Evolutionary conservation across 2,888 invertebrate genomes (phyloP).

Genomic region (Hypomecis punctinalis): DNA sequence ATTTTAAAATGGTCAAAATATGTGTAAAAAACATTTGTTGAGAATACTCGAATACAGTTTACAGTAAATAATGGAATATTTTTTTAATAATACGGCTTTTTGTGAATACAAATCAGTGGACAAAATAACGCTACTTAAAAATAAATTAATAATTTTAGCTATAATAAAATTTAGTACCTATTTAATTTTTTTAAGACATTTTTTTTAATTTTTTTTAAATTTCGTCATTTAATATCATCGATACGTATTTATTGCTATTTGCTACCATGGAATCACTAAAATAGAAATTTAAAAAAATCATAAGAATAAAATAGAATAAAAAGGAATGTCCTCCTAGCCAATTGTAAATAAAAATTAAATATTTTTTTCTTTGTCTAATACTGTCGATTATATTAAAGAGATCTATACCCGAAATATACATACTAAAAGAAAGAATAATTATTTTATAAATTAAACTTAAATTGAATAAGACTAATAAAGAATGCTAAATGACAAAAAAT

Average conservation of each 20-base stretch:
- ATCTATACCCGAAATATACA: conserved; percentile 22
- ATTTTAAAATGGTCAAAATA: too few relatives aligned
- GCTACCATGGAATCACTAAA: too few relatives aligned
- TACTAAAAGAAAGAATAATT: not conserved
- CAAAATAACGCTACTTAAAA: conserved; percentile 2
- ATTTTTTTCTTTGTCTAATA: conserved; percentile 13
- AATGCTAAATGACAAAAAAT: too few relatives aligned
- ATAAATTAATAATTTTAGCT: not conserved
- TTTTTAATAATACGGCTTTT: conserved; percentile 2
- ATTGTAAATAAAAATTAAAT: conserved; percentile 5
- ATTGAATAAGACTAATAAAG: too few relatives aligned
- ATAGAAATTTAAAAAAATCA: not conserved
- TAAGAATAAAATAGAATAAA: conserved; percentile 6
- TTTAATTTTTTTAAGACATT: not conserved
- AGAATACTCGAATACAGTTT: not conserved
- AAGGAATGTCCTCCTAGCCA: conserved; percentile 22
- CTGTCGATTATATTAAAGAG: conserved; percentile 24
- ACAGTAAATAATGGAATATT: conserved; percentile 14
- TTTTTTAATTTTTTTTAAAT: not conserved
- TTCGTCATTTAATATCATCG: not conserved
- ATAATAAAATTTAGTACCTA: not conserved
- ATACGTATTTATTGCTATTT: too few relatives aligned
- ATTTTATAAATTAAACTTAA: not conserved
- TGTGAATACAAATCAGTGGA: not conserved
- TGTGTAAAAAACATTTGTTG: not conserved